Conservation (phyloP, 1,140 invertebrate genomes). For the Drosophila neocordata region DNA sequence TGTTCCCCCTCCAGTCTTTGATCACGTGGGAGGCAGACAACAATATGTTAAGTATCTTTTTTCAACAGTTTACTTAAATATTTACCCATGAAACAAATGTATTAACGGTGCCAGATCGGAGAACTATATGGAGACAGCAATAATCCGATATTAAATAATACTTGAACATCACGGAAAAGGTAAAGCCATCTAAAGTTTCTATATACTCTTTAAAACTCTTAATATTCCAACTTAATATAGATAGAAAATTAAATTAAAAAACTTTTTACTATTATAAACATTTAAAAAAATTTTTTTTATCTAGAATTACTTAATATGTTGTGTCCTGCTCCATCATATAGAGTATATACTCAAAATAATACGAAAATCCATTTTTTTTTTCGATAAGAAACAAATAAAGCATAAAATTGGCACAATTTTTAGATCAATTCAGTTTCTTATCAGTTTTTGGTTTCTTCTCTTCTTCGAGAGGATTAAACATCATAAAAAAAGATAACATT, state of each 20-base stretch:
- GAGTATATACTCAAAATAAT: too few species aligned
- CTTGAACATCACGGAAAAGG: not conserved
- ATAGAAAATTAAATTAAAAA: too few species aligned
- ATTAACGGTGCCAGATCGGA: too few species aligned
- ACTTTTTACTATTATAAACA: too few species aligned
- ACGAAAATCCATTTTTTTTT: too few species aligned
- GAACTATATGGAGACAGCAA: too few species aligned
- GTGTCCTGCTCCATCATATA: too few species aligned
- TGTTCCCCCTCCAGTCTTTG: not conserved
- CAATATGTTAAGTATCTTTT: not conserved
- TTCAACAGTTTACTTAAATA: not conserved
- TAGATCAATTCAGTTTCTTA: not conserved
- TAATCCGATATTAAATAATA: not conserved
- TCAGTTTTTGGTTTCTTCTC: not conserved
- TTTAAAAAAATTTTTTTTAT: too few species aligned
- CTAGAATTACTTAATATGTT: too few species aligned
- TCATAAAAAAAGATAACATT: not conserved
- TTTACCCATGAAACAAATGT: not conserved
- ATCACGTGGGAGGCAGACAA: not conserved
- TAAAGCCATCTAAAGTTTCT: not conserved
- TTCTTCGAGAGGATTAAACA: too few species aligned
- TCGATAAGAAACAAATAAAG: not conserved
- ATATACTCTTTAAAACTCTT: not conserved
- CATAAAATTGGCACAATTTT: constrained; percentile 1
- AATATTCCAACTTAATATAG: too few species aligned